These are phyloP conservation scores for Chymomyza procnemis DNA, from an alignment of 2,888 invertebrate genomes.

Conservation along the genomic window DNA sequence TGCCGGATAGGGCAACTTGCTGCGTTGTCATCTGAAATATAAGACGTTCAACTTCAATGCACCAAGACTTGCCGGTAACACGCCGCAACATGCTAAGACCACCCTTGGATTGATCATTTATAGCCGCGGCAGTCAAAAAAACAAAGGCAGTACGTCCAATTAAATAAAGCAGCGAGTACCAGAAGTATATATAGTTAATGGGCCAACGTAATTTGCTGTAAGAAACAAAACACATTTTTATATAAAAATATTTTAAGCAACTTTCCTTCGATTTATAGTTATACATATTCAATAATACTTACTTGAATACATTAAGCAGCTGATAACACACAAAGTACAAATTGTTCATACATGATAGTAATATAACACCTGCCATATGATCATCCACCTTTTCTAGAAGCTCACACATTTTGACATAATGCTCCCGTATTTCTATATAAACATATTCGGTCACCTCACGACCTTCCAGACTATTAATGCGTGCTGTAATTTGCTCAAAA, in stretches of 20 bases:
- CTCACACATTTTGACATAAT: conserved; percentile 83
- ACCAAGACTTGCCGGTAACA: conserved; percentile 73
- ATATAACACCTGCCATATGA: conserved; percentile 83
- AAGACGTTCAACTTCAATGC: conserved; percentile 80
- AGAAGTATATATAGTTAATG: conserved; percentile 80
- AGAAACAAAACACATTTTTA: background rate
- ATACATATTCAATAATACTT: conserved; percentile 35
- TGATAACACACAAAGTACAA: conserved; percentile 87
- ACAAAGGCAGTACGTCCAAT: conserved; percentile 80
- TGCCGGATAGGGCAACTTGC: conserved; percentile 81
- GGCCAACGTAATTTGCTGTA: conserved; percentile 76
- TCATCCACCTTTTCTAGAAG: conserved; percentile 83
- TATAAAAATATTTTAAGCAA: too few relatives aligned
- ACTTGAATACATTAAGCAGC: conserved; percentile 81
- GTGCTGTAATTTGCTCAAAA: conserved; percentile 82
- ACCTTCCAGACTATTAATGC: conserved; percentile 64
- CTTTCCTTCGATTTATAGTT: background rate
- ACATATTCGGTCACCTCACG: conserved; percentile 74
- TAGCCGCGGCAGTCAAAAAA: conserved; percentile 80
- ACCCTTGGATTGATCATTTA: conserved; percentile 81
- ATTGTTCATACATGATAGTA: conserved; percentile 85
- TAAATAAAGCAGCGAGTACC: conserved; percentile 81
- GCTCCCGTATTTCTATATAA: conserved; percentile 84
- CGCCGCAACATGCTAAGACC: conserved; percentile 79
- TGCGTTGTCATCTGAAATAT: conserved; percentile 81